phyloP scores from a whole-genome alignment of 2,888 invertebrate species.

The Harmothoe impar region DNA sequence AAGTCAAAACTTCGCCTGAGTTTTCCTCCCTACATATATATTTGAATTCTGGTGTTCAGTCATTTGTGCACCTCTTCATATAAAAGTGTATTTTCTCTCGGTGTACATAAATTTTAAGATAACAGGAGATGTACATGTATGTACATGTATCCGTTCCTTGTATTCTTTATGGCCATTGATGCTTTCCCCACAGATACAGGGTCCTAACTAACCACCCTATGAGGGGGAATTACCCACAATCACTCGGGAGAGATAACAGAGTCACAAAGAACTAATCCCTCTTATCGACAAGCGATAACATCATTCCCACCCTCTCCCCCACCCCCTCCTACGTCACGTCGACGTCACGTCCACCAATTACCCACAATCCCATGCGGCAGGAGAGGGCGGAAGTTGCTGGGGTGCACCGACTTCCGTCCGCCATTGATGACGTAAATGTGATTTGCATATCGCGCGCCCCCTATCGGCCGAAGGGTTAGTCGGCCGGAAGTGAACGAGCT shows the following conservation, averaged over 20 bases:
- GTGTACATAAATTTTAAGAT: too few species aligned
- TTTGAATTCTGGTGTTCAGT: too few species aligned
- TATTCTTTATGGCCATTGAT: too few species aligned
- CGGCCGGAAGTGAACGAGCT: not conserved
- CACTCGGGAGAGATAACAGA: not conserved
- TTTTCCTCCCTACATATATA: too few species aligned
- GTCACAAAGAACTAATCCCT: slow-evolving; percentile 37
- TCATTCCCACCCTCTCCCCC: not conserved
- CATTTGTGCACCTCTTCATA: too few species aligned
- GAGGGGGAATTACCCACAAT: too few species aligned
- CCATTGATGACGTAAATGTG: slow-evolving; percentile 47
- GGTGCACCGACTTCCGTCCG: slow-evolving; percentile 16
- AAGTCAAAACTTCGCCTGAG: too few species aligned
- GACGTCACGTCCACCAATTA: slow-evolving; percentile 36
- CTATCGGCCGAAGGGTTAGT: not conserved
- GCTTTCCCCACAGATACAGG: too few species aligned
- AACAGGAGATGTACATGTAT: too few species aligned
- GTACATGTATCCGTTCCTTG: too few species aligned
- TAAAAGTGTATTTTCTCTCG: too few species aligned
- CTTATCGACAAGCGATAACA: not conserved
- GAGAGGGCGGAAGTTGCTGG: not conserved
- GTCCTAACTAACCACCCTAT: too few species aligned
- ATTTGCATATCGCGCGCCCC: slow-evolving; percentile 49
- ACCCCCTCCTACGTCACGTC: not conserved
- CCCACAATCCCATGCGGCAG: slow-evolving; percentile 38